A percentile compares a stretch with the other conserved stretches of the same genome.
Evolutionary conservation across 2,888 invertebrate species (phyloP).

Genomic region (Acleris emargana): DNA sequence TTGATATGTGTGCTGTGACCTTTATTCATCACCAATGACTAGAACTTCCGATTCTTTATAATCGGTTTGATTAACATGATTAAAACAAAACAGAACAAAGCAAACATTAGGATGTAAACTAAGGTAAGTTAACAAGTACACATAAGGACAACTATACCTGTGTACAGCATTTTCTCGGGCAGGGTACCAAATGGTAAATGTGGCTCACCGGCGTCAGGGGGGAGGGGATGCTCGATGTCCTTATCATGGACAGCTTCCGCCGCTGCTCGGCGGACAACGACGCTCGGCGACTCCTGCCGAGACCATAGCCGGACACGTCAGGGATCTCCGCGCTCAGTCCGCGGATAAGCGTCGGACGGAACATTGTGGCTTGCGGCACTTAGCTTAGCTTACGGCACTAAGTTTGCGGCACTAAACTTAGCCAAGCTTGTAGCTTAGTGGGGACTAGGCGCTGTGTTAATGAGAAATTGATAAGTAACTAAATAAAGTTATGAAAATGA

Average conservation of each 20-base stretch:
- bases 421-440: too few relatives aligned
- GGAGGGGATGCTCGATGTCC: constrained; percentile 68
- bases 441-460: too few relatives aligned
- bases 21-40: too few relatives aligned
- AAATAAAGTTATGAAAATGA: too few relatives aligned
- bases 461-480: too few relatives aligned
- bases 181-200: constrained; percentile 83
- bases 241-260: constrained; percentile 70
- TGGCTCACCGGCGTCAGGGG: constrained; percentile 81
- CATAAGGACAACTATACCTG: constrained; percentile 64
- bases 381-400: constrained; percentile 4
- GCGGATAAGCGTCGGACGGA: constrained; percentile 69
- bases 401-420: constrained; percentile 4
- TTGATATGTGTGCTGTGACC: too few relatives aligned
- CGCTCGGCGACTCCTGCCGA: constrained; percentile 77
- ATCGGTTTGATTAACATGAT: too few relatives aligned
- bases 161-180: constrained; percentile 80
- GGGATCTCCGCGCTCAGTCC: constrained; percentile 66
- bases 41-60: too few relatives aligned
- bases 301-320: constrained; percentile 65
- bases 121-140: constrained; percentile 32
- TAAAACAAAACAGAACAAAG: neutral
- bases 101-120: constrained; percentile 25
- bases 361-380: constrained; percentile 51
- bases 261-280: constrained; percentile 76